Conservation (phyloP, 2,113 vertebrate genomes). For the Platanista minor region DNA sequence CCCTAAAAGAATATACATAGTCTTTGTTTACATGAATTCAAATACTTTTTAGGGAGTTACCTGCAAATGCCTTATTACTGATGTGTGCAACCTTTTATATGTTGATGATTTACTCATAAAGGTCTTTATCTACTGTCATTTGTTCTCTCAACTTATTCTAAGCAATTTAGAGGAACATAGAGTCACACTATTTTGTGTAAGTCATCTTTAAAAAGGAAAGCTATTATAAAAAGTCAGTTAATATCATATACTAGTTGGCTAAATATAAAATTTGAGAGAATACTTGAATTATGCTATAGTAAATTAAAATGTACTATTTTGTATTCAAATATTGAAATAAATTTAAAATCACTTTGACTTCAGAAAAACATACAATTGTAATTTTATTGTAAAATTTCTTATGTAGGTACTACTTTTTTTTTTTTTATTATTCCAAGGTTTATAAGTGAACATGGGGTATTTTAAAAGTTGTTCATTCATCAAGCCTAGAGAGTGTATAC, state of each 20-base stretch:
- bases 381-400: conserved; percentile 62
- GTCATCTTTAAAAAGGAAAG: conserved; percentile 68
- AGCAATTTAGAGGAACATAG: conserved; percentile 65
- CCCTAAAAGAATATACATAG: conserved; percentile 69
- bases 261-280: conserved; percentile 69
- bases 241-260: conserved; percentile 66
- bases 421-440: conserved; percentile 47
- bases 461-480: conserved; percentile 56
- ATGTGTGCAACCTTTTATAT: conserved; percentile 64
- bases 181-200: conserved; percentile 60
- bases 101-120: conserved; percentile 64
- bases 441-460: conserved; percentile 60
- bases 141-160: conserved; percentile 72
- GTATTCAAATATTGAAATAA: conserved; percentile 74
- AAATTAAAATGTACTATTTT: conserved; percentile 74
- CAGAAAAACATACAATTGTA: conserved; percentile 52
- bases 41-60: conserved; percentile 71
- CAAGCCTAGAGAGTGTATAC: not conserved
- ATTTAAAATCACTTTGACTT: conserved; percentile 69
- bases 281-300: conserved; percentile 75
- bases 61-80: conserved; percentile 74
- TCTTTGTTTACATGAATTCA: conserved; percentile 83
- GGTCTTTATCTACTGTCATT: conserved; percentile 58
- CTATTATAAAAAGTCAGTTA: conserved; percentile 62
- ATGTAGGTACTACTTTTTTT: conserved; percentile 64